Evolutionary conservation across 2,888 invertebrate genomes (phyloP).

Genomic region (Chironomus tentans): DNA sequence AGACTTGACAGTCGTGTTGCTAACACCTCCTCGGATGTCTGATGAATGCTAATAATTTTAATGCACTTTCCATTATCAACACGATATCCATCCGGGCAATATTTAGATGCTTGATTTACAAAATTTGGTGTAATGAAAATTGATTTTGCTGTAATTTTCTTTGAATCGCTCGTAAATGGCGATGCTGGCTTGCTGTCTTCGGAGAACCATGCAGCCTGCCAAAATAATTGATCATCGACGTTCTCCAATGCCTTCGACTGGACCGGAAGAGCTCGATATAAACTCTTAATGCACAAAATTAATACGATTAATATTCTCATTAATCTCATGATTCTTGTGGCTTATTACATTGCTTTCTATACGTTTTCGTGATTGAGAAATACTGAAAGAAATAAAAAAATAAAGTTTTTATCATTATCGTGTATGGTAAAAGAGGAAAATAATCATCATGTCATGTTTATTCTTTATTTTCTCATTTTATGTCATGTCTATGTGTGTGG

Average conservation of each 20-base stretch:
- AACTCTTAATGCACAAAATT: not conserved
- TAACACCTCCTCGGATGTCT: slow-evolving; percentile 28
- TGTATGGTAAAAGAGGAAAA: too few relatives aligned
- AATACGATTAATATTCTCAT: not conserved
- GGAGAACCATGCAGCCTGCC: slow-evolving; percentile 41
- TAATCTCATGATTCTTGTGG: not conserved
- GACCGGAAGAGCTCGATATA: slow-evolving; percentile 35
- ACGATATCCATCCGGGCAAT: slow-evolving; percentile 38
- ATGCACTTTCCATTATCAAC: slow-evolving; percentile 38
- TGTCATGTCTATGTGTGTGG: too few relatives aligned
- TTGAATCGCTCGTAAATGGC: slow-evolving; percentile 29
- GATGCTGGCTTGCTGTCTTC: slow-evolving; percentile 30
- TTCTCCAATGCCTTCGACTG: slow-evolving; percentile 42
- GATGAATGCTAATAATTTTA: slow-evolving; percentile 37
- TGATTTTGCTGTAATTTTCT: slow-evolving; percentile 42
- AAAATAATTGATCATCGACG: slow-evolving; percentile 39
- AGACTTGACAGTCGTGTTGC: slow-evolving; percentile 33
- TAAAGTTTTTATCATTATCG: not conserved
- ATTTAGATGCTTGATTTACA: slow-evolving; percentile 27
- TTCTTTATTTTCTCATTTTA: too few relatives aligned
- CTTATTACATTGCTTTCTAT: not conserved
- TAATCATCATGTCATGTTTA: too few relatives aligned
- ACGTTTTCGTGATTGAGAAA: not conserved
- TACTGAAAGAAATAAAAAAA: not conserved
- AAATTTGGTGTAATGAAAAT: slow-evolving; percentile 39